Percentiles rank a stretch among this genome's conserved stretches.
Evolutionary conservation across 2,113 vertebrate genomes (phyloP).

Genomic region (Otocyon megalotis): DNA sequence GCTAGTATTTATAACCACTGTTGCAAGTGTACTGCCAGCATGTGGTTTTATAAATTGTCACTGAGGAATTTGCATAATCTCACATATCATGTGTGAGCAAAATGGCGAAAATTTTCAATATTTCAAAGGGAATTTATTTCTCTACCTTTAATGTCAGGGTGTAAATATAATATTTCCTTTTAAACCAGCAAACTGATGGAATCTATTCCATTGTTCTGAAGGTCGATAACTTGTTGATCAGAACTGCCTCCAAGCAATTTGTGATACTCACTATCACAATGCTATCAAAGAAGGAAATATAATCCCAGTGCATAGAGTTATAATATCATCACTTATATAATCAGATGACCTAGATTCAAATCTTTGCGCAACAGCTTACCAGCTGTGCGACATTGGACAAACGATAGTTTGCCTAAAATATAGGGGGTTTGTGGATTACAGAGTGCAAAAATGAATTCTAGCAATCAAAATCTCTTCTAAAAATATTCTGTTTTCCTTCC

Average conservation of each 20-base stretch:
- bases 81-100: constrained; percentile 17
- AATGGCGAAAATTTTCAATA: not conserved
- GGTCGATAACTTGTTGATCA: not conserved
- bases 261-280: not conserved
- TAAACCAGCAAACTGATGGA: not conserved
- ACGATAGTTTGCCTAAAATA: not conserved
- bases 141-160: not conserved
- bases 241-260: not conserved
- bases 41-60: not conserved
- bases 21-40: not conserved
- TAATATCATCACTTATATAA: not conserved
- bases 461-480: not conserved
- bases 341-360: not conserved
- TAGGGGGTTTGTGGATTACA: not conserved
- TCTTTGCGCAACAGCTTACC: not conserved
- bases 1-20: not conserved
- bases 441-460: not conserved
- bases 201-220: not conserved
- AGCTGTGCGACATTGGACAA: not conserved
- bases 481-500: not conserved
- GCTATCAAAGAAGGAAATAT: not conserved
- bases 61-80: constrained; percentile 11
- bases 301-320: not conserved
- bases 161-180: not conserved
- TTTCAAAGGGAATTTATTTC: not conserved